Conservation (phyloP, 2,113 vertebrate species). For the Neolamprologus devosi region DNA sequence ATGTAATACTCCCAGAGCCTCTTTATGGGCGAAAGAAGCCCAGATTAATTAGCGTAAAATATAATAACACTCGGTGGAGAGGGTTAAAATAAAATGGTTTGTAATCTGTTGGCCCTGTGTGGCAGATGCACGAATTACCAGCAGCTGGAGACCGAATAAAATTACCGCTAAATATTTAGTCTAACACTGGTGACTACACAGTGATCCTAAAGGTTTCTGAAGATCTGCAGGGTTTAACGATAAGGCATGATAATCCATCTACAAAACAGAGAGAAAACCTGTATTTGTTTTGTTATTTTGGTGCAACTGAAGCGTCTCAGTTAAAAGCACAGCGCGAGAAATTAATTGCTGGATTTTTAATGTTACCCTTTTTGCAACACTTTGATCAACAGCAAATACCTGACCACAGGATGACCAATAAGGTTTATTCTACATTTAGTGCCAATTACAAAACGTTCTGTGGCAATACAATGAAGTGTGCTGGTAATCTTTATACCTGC, state of each 20-base stretch:
- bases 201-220: accelerated
- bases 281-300: neutral
- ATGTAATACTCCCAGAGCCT: constrained; percentile 5
- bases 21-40: neutral
- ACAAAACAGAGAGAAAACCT: neutral
- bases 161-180: neutral
- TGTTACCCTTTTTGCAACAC: neutral
- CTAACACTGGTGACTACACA: neutral
- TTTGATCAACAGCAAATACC: neutral
- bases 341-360: neutral
- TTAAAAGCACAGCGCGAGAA: neutral
- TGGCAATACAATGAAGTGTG: neutral
- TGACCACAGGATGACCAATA: neutral
- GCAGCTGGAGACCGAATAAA: neutral
- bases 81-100: neutral
- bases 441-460: accelerated
- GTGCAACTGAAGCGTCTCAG: neutral
- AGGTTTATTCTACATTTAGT: neutral
- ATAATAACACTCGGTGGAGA: neutral
- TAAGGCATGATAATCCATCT: neutral
- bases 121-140: neutral
- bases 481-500: neutral
- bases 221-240: neutral
- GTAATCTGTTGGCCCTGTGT: neutral
- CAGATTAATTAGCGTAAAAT: neutral